These are phyloP conservation scores for Spatula versicolor DNA, from an alignment of 2,797 vertebrate species.

Conservation along the genomic window DNA sequence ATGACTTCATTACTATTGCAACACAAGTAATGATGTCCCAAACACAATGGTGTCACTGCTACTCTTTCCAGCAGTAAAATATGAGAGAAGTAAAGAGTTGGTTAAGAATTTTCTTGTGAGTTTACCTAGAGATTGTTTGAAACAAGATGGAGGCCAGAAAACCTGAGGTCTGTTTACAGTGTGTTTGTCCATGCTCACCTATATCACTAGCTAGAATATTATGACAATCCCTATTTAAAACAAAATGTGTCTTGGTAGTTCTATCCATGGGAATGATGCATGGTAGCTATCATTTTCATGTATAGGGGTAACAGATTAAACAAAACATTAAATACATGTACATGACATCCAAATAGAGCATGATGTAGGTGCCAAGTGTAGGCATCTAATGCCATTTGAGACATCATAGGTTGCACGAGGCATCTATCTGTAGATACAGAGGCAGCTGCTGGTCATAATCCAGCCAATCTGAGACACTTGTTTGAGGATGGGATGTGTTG, in stretches of 20 bases:
- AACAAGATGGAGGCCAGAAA: neutral
- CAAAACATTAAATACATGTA: neutral
- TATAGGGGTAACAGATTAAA: neutral
- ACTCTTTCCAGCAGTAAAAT: neutral
- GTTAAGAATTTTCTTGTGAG: neutral
- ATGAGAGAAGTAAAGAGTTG: neutral
- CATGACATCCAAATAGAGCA: neutral
- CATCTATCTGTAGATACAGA: fast-evolving
- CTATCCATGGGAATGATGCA: neutral
- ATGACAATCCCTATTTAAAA: neutral
- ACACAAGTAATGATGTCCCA: neutral
- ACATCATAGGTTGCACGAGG: neutral
- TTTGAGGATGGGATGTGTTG: neutral
- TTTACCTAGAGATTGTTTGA: neutral
- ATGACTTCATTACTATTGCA: neutral
- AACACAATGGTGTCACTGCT: neutral
- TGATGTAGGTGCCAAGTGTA: neutral
- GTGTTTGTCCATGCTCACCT: neutral
- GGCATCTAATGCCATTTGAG: neutral
- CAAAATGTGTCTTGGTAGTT: neutral
- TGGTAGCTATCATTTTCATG: neutral
- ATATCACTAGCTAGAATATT: neutral
- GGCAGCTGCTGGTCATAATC: neutral
- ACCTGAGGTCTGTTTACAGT: neutral
- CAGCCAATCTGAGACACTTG: neutral